A percentile compares a stretch with the other conserved stretches of the same genome.
These are phyloP conservation scores for Kryphioiulus occultus DNA, from an alignment of 2,888 invertebrate genomes.

Conservation along the genomic window DNA sequence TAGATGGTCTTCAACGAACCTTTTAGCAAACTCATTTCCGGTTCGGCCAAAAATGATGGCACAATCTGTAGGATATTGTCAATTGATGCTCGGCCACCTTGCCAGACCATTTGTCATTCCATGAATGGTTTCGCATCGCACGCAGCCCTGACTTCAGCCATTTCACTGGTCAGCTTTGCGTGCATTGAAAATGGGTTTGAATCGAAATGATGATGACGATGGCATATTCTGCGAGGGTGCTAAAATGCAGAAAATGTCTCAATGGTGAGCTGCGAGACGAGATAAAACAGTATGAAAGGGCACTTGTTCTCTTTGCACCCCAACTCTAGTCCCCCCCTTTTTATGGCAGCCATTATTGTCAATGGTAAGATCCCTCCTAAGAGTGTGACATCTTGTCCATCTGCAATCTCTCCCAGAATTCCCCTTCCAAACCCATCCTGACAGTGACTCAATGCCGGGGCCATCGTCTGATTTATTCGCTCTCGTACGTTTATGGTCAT, in stretches of 20 bases:
- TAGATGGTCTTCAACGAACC: not conserved
- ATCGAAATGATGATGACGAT: constrained; percentile 16
- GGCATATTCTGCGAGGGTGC: not conserved
- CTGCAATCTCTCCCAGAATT: constrained; percentile 35
- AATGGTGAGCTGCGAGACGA: not conserved
- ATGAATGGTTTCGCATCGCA: not conserved
- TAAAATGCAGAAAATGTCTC: not conserved
- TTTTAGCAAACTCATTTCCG: constrained; percentile 11
- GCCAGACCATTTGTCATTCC: not conserved
- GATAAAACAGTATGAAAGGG: constrained; percentile 20
- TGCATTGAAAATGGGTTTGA: constrained; percentile 20
- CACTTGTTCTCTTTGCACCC: not conserved
- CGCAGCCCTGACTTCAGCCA: not conserved
- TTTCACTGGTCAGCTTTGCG: not conserved
- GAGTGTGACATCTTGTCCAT: constrained; percentile 35
- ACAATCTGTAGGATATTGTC: not conserved
- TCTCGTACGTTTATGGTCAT: not conserved
- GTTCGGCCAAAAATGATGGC: not conserved
- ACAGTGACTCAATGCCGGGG: not conserved
- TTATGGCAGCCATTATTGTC: constrained; percentile 10
- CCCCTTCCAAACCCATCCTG: not conserved
- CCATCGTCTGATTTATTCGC: not conserved
- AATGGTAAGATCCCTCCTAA: constrained; percentile 16
- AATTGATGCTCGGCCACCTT: not conserved
- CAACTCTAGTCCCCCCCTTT: not conserved